Conservation (phyloP, 2,797 vertebrate species). For the Helarctos malayanus region DNA sequence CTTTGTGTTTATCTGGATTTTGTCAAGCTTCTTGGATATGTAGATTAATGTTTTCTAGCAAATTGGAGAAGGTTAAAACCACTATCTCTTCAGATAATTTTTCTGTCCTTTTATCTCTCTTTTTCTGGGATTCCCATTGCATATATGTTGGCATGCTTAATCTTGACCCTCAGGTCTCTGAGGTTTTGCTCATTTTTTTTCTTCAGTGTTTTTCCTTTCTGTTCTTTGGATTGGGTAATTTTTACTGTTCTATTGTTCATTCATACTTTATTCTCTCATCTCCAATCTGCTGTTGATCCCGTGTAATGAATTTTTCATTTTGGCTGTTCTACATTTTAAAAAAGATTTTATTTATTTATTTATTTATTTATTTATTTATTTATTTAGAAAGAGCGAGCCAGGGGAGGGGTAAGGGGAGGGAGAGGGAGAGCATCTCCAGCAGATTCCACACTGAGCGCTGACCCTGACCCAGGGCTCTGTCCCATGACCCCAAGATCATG, state of each 20-base stretch:
- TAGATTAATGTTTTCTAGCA: neutral
- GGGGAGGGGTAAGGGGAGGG: neutral
- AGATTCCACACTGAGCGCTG: neutral
- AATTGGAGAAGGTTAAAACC: neutral
- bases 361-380: too few relatives aligned
- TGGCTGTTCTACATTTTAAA: neutral
- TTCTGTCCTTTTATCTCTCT: neutral
- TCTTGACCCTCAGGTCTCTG: neutral
- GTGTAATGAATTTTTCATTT: neutral
- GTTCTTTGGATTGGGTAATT: neutral
- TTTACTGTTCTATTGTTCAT: neutral
- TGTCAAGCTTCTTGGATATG: neutral
- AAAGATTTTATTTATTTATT: too few relatives aligned
- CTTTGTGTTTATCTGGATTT: slow-evolving; percentile 41
- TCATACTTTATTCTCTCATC: neutral
- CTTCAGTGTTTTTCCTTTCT: neutral
- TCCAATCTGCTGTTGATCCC: neutral
- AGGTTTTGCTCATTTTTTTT: neutral
- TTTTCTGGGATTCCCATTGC: neutral
- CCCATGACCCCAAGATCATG: neutral
- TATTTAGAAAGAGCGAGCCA: too few relatives aligned
- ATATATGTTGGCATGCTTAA: neutral
- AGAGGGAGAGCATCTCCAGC: neutral
- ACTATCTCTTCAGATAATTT: neutral
- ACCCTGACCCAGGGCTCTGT: fast-evolving